Base-by-base conservation (phyloP, 1,140 invertebrate species). In the Magallana gigas region DNA sequence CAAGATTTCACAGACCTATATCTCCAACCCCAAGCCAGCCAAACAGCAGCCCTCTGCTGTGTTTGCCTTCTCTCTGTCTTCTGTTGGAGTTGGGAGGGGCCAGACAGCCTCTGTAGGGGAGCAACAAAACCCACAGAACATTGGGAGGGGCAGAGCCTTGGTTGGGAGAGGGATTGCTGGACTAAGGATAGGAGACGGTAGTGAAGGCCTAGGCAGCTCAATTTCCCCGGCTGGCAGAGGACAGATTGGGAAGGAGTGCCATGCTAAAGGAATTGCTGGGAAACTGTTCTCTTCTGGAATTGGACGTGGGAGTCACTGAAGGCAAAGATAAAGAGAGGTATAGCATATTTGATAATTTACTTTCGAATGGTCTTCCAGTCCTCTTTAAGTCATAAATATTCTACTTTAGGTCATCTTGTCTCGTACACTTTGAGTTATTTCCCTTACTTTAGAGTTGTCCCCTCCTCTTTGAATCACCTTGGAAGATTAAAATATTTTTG, bases 21-120 rank as follows among this genome's bases (percentile, higher is more conserved):
- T 48, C 58, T 12, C 16, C 57, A 57, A 68, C 82, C 23, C 85
- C 8, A 18, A 76, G 68, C 36, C 68, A 76, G 36, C 76, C 6
- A 16, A 59, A 14, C 85, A 48, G 4, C 76, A 82, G 8, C 76
- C 56, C 12, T 58, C 57, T 1, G 59, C 68, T 18, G 85, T 86
- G 16, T 86, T 86, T 11, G 36, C 76, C 9, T 86, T 62, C 16
- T 62, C 58, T 0, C 23, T 86, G 59, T 80, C 85, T 16, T 82
- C 82, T n/a, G 57, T 80, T 7, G 85, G 85, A 5, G 82, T 86
- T 11, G 85, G 85, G 7, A 60, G 85, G 57, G 85, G 85, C 62
- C 29, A 62, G 29, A 29, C 80, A 18, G 56, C 86, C 36, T 1
- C 64, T 5, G 11, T 48, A n/a, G n/a, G 29, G 7, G 36, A 58